phyloP scores from a whole-genome alignment of 2,797 vertebrate genomes.

The Gephyroberyx darwinii region DNA sequence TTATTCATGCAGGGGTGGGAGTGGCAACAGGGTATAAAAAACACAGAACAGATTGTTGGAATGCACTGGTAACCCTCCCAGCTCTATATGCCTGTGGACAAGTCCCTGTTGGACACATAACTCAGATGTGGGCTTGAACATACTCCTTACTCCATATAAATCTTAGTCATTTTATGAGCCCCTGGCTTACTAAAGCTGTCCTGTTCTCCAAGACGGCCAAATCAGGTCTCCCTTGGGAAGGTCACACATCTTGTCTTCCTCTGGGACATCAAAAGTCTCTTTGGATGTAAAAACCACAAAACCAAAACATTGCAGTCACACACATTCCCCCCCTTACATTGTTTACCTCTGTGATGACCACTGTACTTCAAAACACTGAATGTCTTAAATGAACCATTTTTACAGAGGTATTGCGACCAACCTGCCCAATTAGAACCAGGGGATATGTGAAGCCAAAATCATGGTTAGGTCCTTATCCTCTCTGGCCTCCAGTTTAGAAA shows the following conservation, averaged over 20 bases:
- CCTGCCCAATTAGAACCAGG: slow-evolving; percentile 47
- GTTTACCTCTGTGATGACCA: not conserved
- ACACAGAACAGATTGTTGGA: slow-evolving; percentile 43
- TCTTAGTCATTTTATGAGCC: slow-evolving; percentile 69
- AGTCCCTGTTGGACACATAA: slow-evolving; percentile 66
- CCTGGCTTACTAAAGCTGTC: slow-evolving; percentile 56
- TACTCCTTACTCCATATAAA: slow-evolving; percentile 70
- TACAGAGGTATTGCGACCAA: slow-evolving; percentile 32
- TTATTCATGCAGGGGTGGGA: not conserved
- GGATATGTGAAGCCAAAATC: slow-evolving; percentile 47
- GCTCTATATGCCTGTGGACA: slow-evolving; percentile 54
- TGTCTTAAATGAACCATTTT: not conserved
- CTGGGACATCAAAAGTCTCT: slow-evolving; percentile 11
- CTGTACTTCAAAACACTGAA: not conserved
- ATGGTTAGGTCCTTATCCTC: slow-evolving; percentile 63
- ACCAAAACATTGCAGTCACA: not conserved
- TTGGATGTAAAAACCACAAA: slow-evolving; percentile 6
- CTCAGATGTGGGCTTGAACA: slow-evolving; percentile 66
- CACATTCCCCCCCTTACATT: not conserved
- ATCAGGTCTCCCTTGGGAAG: slow-evolving; percentile 23
- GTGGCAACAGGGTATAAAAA: not conserved
- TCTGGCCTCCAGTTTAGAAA: slow-evolving; percentile 68
- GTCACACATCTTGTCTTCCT: slow-evolving; percentile 36
- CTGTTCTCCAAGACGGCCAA: slow-evolving; percentile 31
- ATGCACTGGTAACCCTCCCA: slow-evolving; percentile 53